These are phyloP conservation scores for Platysternon megacephalum DNA, from an alignment of 2,113 vertebrate genomes.

Conservation along the genomic window DNA sequence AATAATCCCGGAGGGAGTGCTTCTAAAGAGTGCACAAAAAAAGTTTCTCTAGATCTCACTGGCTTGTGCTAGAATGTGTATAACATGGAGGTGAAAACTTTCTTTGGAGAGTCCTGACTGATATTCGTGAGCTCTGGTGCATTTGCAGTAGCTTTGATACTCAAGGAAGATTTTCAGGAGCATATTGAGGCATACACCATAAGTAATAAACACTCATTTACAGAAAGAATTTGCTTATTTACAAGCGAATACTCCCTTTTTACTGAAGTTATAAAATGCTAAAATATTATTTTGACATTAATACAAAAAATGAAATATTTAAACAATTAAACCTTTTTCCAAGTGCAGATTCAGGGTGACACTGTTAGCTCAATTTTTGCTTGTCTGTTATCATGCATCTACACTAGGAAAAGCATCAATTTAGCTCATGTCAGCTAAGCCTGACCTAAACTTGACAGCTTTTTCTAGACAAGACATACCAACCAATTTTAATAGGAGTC, in stretches of 20 bases:
- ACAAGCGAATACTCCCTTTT: neutral
- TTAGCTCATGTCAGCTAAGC: slow-evolving; percentile 9
- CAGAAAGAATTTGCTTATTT: too few relatives aligned
- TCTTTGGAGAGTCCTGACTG: neutral
- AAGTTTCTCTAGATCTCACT: neutral
- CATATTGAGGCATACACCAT: neutral
- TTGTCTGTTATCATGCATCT: slow-evolving; percentile 18
- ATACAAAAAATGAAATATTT: neutral
- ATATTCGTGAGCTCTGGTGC: neutral
- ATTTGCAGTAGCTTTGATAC: neutral
- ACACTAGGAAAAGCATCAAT: slow-evolving; percentile 35
- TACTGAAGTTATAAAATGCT: neutral
- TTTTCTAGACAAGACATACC: slow-evolving; percentile 46
- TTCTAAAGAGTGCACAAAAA: neutral
- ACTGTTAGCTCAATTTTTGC: slow-evolving; percentile 8
- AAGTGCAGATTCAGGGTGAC: neutral
- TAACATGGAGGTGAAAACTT: neutral
- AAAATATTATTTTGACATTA: neutral
- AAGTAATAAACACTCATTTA: neutral
- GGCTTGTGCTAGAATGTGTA: neutral
- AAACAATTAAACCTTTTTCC: neutral
- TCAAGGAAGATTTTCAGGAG: neutral
- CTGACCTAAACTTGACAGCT: slow-evolving; percentile 55
- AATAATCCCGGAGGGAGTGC: neutral
- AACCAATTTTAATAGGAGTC: neutral